Evolutionary conservation across 2,888 invertebrate species (phyloP).

Genomic region (Osmoderma eremita): DNA sequence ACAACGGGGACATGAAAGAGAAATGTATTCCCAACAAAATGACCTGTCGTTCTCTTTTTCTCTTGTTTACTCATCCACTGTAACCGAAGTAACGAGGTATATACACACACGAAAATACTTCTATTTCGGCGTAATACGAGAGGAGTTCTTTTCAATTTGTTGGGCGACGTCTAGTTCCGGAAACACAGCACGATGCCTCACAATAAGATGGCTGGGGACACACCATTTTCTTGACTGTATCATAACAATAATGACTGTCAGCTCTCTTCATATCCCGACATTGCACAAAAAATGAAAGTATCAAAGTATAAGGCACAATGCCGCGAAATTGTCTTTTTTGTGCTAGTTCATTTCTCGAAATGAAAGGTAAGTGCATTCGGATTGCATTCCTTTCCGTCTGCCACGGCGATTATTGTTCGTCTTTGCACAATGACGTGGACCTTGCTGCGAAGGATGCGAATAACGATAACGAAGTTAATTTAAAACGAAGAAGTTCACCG

Average conservation of each 20-base stretch:
- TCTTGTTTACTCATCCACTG: background rate
- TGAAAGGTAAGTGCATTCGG: conserved; percentile 32
- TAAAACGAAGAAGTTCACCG: background rate
- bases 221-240: conserved; percentile 32
- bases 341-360: conserved; percentile 36
- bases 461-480: conserved; percentile 20
- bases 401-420: conserved; percentile 19
- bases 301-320: conserved; percentile 29
- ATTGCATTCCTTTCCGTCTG: conserved; percentile 27
- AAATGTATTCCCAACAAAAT: background rate
- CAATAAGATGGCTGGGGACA: conserved; percentile 17
- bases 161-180: conserved; percentile 19
- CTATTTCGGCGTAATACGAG: conserved; percentile 13
- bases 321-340: conserved; percentile 33
- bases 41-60: background rate
- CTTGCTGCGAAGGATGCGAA: background rate
- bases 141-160: conserved; percentile 26
- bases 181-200: conserved; percentile 16
- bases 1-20: no score
- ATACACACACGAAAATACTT: conserved; percentile 6
- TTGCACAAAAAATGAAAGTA: conserved; percentile 26
- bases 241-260: conserved; percentile 31
- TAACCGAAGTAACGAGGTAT: conserved; percentile 13
- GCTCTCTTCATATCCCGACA: conserved; percentile 1
- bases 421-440: conserved; percentile 2